Evolutionary conservation across 2,888 invertebrate species (phyloP).

Genomic region (Apamea crenata): DNA sequence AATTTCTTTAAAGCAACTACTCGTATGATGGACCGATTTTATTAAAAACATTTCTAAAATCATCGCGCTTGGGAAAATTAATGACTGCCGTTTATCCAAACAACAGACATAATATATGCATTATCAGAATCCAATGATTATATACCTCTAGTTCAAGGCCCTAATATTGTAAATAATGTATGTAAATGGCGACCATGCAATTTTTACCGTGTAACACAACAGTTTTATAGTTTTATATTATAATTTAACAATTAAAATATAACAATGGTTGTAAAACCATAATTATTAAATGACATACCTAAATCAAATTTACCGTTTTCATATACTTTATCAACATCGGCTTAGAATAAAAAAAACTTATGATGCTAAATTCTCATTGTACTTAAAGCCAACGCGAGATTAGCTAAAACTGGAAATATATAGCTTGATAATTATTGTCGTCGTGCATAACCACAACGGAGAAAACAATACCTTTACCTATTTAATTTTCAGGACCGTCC

Average conservation of each 20-base stretch:
- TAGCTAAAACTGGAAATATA: no score
- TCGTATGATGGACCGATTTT: not conserved
- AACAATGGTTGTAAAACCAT: not conserved
- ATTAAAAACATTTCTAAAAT: not conserved
- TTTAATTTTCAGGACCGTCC: constrained; percentile 17
- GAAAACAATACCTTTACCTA: no score
- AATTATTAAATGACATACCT: not conserved
- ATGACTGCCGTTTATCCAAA: not conserved
- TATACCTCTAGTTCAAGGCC: no score
- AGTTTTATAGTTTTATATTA: no score
- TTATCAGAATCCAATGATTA: no score
- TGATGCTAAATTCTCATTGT: no score
- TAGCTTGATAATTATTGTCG: no score
- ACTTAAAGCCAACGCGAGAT: no score
- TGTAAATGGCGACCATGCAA: no score
- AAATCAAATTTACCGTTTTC: not conserved
- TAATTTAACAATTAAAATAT: not conserved
- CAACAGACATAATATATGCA: not conserved
- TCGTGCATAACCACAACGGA: no score
- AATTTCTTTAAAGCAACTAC: not conserved
- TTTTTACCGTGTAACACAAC: no score
- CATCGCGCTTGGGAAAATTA: not conserved
- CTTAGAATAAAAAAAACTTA: not conserved
- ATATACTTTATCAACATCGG: not conserved
- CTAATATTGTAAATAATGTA: no score